Percentiles rank a stretch among this genome's conserved stretches.
Evolutionary conservation across 2,888 invertebrate genomes (phyloP).

Genomic region (Drosophila barbarae): DNA sequence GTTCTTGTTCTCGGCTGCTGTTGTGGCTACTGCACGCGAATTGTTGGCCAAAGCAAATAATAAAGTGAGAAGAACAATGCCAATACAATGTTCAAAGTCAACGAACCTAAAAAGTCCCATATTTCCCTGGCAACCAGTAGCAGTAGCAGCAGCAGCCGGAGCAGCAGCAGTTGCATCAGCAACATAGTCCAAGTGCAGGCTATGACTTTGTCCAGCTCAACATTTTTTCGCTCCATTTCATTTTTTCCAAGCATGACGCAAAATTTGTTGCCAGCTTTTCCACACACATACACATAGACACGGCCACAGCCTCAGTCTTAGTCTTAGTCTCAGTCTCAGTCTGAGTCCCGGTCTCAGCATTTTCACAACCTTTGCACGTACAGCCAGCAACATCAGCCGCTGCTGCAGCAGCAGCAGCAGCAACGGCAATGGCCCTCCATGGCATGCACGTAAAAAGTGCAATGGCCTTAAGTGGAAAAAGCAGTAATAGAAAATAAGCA

Average conservation of each 20-base stretch:
- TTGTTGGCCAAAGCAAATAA: constrained; percentile 67
- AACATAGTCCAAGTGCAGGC: constrained; percentile 47
- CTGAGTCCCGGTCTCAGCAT: constrained; percentile 52
- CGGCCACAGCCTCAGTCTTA: constrained; percentile 3
- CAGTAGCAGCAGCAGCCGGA: constrained; percentile 19
- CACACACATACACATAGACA: constrained; percentile 39
- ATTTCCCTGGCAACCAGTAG: constrained; percentile 52
- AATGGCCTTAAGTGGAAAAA: constrained; percentile 75
- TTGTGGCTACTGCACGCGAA: constrained; percentile 71
- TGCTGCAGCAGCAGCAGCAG: constrained; percentile 29
- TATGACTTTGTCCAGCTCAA: constrained; percentile 62
- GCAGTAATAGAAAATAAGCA: constrained; percentile 75
- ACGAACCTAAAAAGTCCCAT: constrained; percentile 75
- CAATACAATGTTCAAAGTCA: constrained; percentile 74
- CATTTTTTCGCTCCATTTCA: constrained; percentile 75
- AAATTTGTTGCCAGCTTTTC: constrained; percentile 73
- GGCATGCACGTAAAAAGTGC: constrained; percentile 75
- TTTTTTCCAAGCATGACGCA: constrained; percentile 74
- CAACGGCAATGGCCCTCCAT: constrained; percentile 71
- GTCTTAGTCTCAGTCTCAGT: constrained; percentile 9
- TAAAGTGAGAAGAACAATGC: constrained; percentile 75
- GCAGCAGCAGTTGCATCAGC: constrained; percentile 32
- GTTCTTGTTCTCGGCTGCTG: constrained; percentile 24
- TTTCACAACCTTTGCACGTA: constrained; percentile 75
- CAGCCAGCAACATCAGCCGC: constrained; percentile 44